Evolutionary conservation across 2,113 vertebrate species (phyloP).

Genomic region (Scytalopus superciliaris): DNA sequence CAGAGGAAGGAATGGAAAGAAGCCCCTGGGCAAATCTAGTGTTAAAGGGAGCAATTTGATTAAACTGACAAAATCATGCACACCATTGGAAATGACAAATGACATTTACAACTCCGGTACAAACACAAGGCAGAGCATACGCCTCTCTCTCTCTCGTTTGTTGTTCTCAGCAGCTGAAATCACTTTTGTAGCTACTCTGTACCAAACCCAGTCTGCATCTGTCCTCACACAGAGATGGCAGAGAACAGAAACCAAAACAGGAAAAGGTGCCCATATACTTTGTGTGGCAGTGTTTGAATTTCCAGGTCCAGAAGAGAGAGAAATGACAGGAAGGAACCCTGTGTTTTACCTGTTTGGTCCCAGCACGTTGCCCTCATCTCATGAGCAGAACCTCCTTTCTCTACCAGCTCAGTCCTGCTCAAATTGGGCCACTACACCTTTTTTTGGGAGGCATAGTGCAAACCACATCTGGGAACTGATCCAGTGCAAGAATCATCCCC

Average conservation of each 20-base stretch:
- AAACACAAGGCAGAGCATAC: not conserved
- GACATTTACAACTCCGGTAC: fast-evolving
- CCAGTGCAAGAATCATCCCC: not conserved
- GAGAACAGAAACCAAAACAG: not conserved
- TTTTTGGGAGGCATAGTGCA: not conserved
- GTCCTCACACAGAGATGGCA: not conserved
- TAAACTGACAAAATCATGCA: not conserved
- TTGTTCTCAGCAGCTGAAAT: not conserved
- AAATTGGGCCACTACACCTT: not conserved
- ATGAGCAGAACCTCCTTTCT: not conserved
- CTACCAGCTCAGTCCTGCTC: not conserved
- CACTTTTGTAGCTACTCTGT: not conserved
- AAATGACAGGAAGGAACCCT: not conserved
- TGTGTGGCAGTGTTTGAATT: not conserved
- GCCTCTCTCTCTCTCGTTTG: not conserved
- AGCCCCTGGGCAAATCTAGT: not conserved
- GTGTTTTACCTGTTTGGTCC: not conserved
- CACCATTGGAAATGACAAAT: not conserved
- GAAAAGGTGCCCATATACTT: not conserved
- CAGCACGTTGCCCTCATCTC: not conserved
- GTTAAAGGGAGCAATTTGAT: not conserved
- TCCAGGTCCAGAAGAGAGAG: not conserved
- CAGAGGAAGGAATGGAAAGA: not conserved
- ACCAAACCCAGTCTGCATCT: not conserved
- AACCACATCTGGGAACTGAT: not conserved